Conservation (phyloP, 2,113 vertebrate genomes). For the Heptranchias perlo region DNA sequence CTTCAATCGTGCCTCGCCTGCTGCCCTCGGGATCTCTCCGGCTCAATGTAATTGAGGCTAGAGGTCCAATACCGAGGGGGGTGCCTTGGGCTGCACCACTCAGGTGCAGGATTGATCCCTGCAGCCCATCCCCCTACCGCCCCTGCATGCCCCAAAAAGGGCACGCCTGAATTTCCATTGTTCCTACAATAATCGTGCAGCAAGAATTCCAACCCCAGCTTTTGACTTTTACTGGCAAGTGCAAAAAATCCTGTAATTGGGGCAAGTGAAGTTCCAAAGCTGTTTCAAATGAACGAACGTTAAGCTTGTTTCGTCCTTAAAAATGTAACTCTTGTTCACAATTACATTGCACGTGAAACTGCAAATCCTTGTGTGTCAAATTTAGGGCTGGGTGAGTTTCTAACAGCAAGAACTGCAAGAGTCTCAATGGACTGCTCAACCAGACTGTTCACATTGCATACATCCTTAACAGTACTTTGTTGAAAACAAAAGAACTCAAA, state of each 20-base stretch:
- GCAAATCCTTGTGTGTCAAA: neutral
- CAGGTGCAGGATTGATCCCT: too few species aligned
- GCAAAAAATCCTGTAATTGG: too few species aligned
- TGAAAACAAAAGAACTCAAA: neutral
- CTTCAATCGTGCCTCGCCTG: too few species aligned
- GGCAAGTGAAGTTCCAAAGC: neutral
- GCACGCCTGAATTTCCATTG: neutral
- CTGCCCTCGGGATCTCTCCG: too few species aligned
- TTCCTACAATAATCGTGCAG: neutral
- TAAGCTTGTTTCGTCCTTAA: neutral
- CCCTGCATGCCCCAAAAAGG: too few species aligned
- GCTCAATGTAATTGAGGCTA: too few species aligned
- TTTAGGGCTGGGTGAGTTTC: neutral
- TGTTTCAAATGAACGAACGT: neutral
- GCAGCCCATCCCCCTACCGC: too few species aligned
- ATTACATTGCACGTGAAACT: neutral
- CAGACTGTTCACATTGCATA: neutral
- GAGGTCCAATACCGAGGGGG: too few species aligned
- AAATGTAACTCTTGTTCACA: neutral
- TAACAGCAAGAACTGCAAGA: neutral
- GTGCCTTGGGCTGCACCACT: too few species aligned
- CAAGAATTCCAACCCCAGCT: neutral
- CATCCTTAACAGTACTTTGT: neutral
- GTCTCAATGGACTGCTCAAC: neutral
- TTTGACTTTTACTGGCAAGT: neutral